Evolutionary conservation across 2,113 vertebrate genomes (phyloP).

Genomic region (Holacanthus passer): DNA sequence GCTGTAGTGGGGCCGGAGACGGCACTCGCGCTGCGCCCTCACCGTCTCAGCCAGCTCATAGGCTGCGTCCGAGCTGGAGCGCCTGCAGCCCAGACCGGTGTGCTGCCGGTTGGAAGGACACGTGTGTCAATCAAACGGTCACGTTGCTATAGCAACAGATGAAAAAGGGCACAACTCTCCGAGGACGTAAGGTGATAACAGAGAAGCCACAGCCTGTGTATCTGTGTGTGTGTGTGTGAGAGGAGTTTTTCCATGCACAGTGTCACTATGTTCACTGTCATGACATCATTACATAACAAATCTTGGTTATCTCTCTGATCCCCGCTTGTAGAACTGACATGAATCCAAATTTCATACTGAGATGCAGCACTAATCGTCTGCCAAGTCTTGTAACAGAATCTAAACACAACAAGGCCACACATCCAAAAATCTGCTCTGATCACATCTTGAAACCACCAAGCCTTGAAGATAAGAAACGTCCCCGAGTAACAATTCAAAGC

Average conservation of each 20-base stretch:
- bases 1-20: conserved; percentile 90
- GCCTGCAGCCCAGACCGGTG: conserved; percentile 83
- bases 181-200: conserved; percentile 10
- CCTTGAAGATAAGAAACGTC: conserved; percentile 32
- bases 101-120: conserved; percentile 75
- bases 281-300: conserved; percentile 61
- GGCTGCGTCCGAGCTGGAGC: conserved; percentile 90
- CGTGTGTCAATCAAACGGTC: conserved; percentile 60
- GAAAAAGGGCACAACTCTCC: neutral
- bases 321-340: conserved; percentile 26
- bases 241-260: neutral
- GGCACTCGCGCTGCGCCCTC: conserved; percentile 89
- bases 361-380: conserved; percentile 30
- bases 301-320: conserved; percentile 56
- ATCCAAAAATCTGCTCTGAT: conserved; percentile 43
- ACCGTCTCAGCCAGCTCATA: conserved; percentile 87
- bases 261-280: conserved; percentile 20
- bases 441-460: conserved; percentile 25
- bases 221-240: neutral
- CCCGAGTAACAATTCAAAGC: conserved; percentile 18
- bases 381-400: conserved; percentile 33
- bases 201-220: conserved; percentile 3
- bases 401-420: conserved; percentile 41
- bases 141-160: conserved; percentile 61
- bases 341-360: conserved; percentile 54